phyloP scores from a whole-genome alignment of 2,888 invertebrate species.

The Dioctria rufipes region DNA sequence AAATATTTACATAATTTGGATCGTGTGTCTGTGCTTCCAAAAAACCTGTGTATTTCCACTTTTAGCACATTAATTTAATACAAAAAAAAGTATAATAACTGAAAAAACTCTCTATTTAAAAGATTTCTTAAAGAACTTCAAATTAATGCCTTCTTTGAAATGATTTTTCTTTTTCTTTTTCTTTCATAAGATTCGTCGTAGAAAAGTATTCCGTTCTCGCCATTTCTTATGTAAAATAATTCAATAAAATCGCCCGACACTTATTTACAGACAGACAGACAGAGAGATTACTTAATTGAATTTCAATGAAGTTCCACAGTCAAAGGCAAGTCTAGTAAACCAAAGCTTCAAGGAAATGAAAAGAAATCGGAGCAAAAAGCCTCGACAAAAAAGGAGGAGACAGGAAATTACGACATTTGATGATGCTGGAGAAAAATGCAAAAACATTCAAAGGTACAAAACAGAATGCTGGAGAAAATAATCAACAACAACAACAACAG shows the following conservation, averaged over 20 bases:
- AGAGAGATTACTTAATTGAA: constrained; percentile 47
- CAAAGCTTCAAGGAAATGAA: not conserved
- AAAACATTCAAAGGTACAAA: not conserved
- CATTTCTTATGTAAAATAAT: constrained; percentile 20
- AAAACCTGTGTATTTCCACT: no score
- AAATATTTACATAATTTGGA: no score
- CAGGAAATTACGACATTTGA: not conserved
- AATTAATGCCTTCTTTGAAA: no score
- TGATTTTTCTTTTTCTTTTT: no score
- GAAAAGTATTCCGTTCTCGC: not conserved
- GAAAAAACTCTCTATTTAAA: no score
- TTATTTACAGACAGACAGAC: not conserved
- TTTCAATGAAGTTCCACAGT: constrained; percentile 44
- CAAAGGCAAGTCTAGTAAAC: not conserved
- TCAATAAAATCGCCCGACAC: constrained; percentile 27
- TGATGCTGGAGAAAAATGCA: not conserved
- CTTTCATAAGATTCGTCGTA: no score
- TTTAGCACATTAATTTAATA: no score
- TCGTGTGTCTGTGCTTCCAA: no score
- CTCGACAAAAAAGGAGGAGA: not conserved
- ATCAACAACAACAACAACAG: not conserved
- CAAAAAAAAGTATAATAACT: no score
- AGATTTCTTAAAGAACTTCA: no score
- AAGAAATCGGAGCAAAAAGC: constrained; percentile 20
- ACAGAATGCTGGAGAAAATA: not conserved